A percentile compares a stretch with the other conserved stretches of the same genome.
phyloP scores from a whole-genome alignment of 2,113 vertebrate species.

The Ariopsis seemanni region DNA sequence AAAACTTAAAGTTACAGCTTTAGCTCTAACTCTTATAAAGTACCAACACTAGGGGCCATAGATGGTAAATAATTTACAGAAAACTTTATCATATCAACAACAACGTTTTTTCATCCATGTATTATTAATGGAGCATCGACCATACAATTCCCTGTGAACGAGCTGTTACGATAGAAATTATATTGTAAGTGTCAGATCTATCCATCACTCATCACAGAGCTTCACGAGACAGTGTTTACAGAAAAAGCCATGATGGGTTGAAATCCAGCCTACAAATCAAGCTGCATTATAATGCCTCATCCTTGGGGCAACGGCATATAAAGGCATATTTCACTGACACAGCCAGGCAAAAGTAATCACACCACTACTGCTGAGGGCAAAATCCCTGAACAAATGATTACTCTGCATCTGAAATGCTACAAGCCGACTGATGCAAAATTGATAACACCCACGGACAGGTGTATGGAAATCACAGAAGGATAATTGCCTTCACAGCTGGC shows the following conservation, averaged over 20 bases:
- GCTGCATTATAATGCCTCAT: neutral
- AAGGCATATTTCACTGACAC: slow-evolving; percentile 15
- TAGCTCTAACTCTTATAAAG: neutral
- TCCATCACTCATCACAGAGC: neutral
- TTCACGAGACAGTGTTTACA: neutral
- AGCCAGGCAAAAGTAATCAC: slow-evolving; percentile 36
- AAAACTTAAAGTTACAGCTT: neutral
- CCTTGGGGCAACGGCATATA: slow-evolving; percentile 2
- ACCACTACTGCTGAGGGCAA: slow-evolving; percentile 3
- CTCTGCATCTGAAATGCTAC: slow-evolving; percentile 16
- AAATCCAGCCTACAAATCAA: neutral
- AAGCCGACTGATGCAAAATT: slow-evolving; percentile 23
- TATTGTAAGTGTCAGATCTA: neutral
- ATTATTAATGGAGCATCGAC: neutral
- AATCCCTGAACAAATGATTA: slow-evolving; percentile 35
- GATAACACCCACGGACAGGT: slow-evolving; percentile 18
- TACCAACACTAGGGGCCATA: neutral
- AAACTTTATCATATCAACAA: neutral
- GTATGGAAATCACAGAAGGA: slow-evolving; percentile 10
- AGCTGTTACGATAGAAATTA: neutral
- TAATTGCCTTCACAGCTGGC: slow-evolving; percentile 31
- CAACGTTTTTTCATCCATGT: neutral
- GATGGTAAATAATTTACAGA: neutral
- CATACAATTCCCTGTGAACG: neutral
- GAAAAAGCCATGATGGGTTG: neutral